Base-by-base conservation (phyloP, 2,888 invertebrate genomes). In the Drosophila atripex region DNA sequence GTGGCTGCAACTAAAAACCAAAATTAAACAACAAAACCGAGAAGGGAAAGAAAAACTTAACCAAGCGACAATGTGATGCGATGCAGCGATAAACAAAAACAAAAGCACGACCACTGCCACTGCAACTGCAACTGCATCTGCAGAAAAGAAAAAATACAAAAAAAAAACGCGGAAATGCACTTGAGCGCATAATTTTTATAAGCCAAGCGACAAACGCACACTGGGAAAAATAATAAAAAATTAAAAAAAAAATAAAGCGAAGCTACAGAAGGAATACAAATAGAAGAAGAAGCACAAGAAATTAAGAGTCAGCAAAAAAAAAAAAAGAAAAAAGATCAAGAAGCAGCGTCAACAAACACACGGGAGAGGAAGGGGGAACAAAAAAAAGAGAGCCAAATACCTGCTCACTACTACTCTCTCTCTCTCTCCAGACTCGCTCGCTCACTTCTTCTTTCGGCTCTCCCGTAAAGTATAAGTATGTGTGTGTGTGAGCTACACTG, bases 101-200 rank as follows among this genome's bases (percentile, higher is more conserved):
- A 66, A 38, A 54, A 50, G 43, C 54, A 55, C 38, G 35, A 51
- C 59, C 45, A 66, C 54, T 58, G 58, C 21, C 46, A 68, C 63
- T 60, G 75, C 70, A 70, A 68, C 78, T 14, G 71, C 76, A 80
- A 77, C 51, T 16, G 71, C 73, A 80, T 75, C 51, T 16, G 38
- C 38, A 38, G 38, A 43, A 60, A 64, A 70, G 21, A 46, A 47
- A 54, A 54, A 66, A 38, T 61, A 47, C 12, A 58, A 69, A 55
- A 74, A 76, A 72, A 64, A 78, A 77, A 82, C 69, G 86, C 82
- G 82, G 82, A 86, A 82, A 83, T 84, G 82, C 82, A 86, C 80
- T 82, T 82, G 78, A 82, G 86, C 86, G 86, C 78, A 82, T 86
- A 83, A 83, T 80, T 86, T 80, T 66, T 83, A 72, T 79, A 86